Base-by-base conservation (phyloP, 2,797 vertebrate species). In the Bucorvus abyssinicus region DNA sequence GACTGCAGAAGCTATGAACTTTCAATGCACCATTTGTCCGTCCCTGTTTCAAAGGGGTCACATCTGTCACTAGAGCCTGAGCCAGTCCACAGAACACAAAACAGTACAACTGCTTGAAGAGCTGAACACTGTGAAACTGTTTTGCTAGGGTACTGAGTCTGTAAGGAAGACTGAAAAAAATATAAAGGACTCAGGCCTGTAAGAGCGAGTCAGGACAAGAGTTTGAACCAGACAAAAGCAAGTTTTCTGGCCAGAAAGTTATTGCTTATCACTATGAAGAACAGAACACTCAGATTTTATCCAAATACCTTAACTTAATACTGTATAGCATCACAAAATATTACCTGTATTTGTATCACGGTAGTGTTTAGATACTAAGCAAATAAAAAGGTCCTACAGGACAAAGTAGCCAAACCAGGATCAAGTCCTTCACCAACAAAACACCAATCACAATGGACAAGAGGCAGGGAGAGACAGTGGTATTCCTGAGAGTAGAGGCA, bases 81-180 rank as follows among this genome's bases (percentile, higher is more conserved):
- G 96, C 96, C 93, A 94, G 89, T 79, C 88, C 79, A 55, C 84
- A 84, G 87, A 89, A 95, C 93, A 93, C 87, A 92, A 90, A 80
- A 87, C 96, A 96, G 95, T 89, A 94, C 92, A 91, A 90, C 85
- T 85, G 92, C 73, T 96, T 95, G 75, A 97, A 96, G 95, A 95
- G 96, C 94, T 97, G 94, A 97, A 97, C 96, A 97, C 94, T 95
- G 95, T 80, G 94, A 96, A 97, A 96, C 95, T 97, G 95, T 97
- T 97, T 95, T 94, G 81, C 95, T 42, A 87, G 96, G 90, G 91
- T 83, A 96, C 86, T 90, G 90, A 95, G 88, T 56, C 95, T 96
- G 91, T 52, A 96, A 89, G 84, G 86, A 92, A 96, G 86, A 74
- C 92, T 92, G 94, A 94, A 95, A 82, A 52, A 97, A 96, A 96